A percentile compares a stretch with the other conserved stretches of the same genome.
Conservation (phyloP, 1,140 invertebrate genomes). For the Thaumetopoea pityocampa region DNA sequence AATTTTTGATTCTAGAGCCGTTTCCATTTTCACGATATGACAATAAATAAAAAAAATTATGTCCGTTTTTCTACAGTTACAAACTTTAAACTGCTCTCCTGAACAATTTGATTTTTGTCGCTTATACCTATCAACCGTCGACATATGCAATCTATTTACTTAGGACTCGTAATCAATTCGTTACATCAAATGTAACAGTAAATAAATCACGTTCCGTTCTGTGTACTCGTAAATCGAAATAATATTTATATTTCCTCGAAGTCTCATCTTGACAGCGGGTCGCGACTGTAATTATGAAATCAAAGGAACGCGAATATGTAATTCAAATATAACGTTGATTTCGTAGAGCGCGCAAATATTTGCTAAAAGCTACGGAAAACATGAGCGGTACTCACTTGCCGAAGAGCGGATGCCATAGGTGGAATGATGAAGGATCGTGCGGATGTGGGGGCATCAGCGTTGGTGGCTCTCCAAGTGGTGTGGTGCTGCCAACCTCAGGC, state of each 20-base stretch:
- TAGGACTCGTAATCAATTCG: no score
- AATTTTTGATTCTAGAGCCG: no score
- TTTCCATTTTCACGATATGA: no score
- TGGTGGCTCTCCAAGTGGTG: slow-evolving; percentile 60
- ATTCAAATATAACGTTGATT: slow-evolving; percentile 3
- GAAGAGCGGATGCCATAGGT: slow-evolving; percentile 73
- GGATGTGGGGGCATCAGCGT: slow-evolving; percentile 50
- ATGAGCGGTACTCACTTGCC: slow-evolving; percentile 65
- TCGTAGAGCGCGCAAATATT: slow-evolving; percentile 10
- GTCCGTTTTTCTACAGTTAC: no score
- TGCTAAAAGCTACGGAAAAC: not conserved
- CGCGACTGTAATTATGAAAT: slow-evolving; percentile 8
- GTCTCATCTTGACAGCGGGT: slow-evolving; percentile 5
- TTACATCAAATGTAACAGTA: no score
- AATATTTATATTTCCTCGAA: slow-evolving; percentile 3
- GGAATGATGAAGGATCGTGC: slow-evolving; percentile 65
- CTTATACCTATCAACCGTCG: no score
- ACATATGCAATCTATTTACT: no score
- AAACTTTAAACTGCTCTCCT: no score
- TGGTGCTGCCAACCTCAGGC: slow-evolving; percentile 78
- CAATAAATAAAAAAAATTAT: no score
- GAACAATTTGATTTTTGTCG: no score
- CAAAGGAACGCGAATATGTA: slow-evolving; percentile 9
- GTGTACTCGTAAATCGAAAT: not conserved
- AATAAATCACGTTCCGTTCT: not conserved